These are phyloP conservation scores for Glaucopsyche alexis DNA, from an alignment of 2,888 invertebrate species.

Conservation along the genomic window DNA sequence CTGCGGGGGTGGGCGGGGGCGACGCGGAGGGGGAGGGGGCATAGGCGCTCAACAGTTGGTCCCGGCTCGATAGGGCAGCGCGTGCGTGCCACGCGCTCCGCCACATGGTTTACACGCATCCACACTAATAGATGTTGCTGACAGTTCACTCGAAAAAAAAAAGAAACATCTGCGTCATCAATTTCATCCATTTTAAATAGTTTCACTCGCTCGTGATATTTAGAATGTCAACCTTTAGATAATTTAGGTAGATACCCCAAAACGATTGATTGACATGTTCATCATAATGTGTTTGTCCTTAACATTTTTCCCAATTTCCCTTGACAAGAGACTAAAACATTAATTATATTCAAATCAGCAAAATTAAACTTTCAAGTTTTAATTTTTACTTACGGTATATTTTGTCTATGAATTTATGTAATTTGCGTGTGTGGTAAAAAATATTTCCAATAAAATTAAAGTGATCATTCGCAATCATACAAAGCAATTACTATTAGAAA, in stretches of 20 bases:
- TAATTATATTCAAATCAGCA: no score
- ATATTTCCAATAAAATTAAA: neutral
- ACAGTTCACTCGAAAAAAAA: slow-evolving; percentile 16
- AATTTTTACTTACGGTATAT: no score
- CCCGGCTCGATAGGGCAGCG: slow-evolving; percentile 66
- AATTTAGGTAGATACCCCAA: neutral
- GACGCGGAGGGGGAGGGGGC: slow-evolving; percentile 38
- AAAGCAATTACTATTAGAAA: neutral
- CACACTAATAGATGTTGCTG: slow-evolving; percentile 33
- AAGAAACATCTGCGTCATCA: slow-evolving; percentile 7
- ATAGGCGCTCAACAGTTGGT: slow-evolving; percentile 72
- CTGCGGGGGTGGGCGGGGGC: slow-evolving; percentile 32
- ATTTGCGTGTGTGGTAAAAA: no score
- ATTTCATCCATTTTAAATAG: slow-evolving; percentile 15
- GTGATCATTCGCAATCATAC: neutral
- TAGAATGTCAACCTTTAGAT: neutral
- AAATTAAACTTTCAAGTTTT: no score
- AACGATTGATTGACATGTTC: neutral
- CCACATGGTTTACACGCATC: slow-evolving; percentile 54
- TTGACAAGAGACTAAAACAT: no score
- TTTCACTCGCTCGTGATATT: neutral
- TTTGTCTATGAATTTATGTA: no score
- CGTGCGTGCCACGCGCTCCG: slow-evolving; percentile 61
- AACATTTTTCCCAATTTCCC: no score
- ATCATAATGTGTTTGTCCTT: neutral